These are phyloP conservation scores for Lasioglossum villosulum DNA, from an alignment of 2,888 invertebrate species.

Conservation along the genomic window DNA sequence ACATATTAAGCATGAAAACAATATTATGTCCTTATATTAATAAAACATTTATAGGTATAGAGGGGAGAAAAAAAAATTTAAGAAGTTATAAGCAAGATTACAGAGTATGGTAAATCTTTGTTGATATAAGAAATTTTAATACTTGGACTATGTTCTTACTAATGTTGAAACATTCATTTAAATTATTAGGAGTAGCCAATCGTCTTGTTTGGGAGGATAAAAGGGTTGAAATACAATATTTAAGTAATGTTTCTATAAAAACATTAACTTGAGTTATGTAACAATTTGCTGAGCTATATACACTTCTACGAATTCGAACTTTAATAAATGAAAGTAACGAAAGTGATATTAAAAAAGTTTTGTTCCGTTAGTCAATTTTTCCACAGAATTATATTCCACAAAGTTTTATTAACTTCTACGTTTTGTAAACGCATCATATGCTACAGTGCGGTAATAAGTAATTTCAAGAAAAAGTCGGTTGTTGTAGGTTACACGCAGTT, in stretches of 20 bases:
- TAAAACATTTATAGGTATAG: no score
- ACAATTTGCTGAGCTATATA: not conserved
- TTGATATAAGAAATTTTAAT: no score
- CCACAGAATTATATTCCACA: not conserved
- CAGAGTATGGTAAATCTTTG: no score
- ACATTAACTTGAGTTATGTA: not conserved
- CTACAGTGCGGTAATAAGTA: not conserved
- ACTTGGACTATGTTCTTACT: no score
- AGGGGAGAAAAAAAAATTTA: no score
- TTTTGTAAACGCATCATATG: not conserved
- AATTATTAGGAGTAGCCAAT: no score
- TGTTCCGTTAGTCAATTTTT: no score
- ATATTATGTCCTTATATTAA: no score
- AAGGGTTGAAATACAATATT: not conserved
- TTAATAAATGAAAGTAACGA: not conserved
- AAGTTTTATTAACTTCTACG: not conserved
- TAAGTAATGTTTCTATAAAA: not conserved
- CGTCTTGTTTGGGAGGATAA: no score
- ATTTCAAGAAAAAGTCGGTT: not conserved
- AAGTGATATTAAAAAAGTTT: not conserved
- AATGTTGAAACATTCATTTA: no score
- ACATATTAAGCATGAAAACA: no score
- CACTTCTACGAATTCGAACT: not conserved
- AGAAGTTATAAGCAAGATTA: no score
- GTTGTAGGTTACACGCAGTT: not conserved